Base-by-base conservation (phyloP, 2,797 vertebrate genomes). In the Hybognathus amarus region DNA sequence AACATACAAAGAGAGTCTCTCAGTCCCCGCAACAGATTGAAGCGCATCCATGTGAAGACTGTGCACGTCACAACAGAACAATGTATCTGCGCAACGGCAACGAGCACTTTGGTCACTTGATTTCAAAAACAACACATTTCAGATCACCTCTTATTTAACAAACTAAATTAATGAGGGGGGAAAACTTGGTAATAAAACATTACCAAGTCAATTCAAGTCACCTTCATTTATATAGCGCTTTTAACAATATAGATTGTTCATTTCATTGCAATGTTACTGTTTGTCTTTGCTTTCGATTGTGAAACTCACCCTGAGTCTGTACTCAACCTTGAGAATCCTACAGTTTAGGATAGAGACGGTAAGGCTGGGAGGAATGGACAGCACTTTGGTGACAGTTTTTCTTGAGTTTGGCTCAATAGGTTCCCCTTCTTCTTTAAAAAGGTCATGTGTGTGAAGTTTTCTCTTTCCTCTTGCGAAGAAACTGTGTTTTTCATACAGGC, bases 381-480 rank as follows among this genome's bases (percentile, higher is more conserved):
- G 86, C 89, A 96, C 90, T 76, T 94, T 94, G 80, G 94, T 95
- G 90, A 97, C 90, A 0, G 92, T 96, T 89, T 95, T 91, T 2
- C 91, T 94, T 77, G 95, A 87, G 45, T 94, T 96, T 24, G 95
- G 96, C 0, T 94, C 93, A 85, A 99, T 92, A 7, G 96, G 94
- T 0, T 97, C 93, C 64, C 97, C 97, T 73, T 94, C 94, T 7
- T 97, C 93, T 90, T 94, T 97, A 6, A 97, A 78, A 87, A 98
- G 90, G 9, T 97, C 93, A 84, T 95, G 94, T 7, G 92, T 98
- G 3, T 90, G 59, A 84, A 97, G 83, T 89, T 83, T 96, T 92
- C 95, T 96, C 90, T 92, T 95, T 69, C 95, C 94, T 73, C 83
- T 87, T 87, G 97, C 97, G 91, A 97, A 96, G 90, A 96, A 97